Evolutionary conservation across 2,888 invertebrate genomes (phyloP), one percentile per base, ranked within the genome.

Genomic region (Meghimatium bilineatum): DNA sequence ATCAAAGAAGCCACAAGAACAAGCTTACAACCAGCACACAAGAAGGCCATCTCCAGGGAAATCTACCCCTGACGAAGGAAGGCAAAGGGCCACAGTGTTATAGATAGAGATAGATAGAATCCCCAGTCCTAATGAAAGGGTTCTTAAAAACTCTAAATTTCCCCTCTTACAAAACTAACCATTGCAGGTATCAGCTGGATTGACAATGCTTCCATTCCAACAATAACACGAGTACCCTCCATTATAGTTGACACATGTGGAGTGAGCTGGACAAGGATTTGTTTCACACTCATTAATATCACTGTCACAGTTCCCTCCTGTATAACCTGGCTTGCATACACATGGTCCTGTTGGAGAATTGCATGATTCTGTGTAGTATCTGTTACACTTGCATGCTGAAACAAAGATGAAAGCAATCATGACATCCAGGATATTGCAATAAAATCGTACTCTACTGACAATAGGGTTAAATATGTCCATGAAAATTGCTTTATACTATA

Each of bases 211-310:
- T 3, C 72, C 72, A 72, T 72, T 72, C 72, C 72, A 72, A n/a
- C 72, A 75, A 12, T 20, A 3, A 34, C 75, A 75, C 3, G 5
- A 20, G 44, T 56, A 75, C 0, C 34, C 32, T 10, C 75, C 56
- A 75, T 32, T 26, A 17, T 56, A 0, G 34, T 75, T 75, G 8
- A 8, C 6, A 23, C 75, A 75, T 26, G 10, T 34, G 32, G 75
- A 75, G 34, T 75, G 56, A 52, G 32, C 34, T 1, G 75, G 75
- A 17, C 75, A 75, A 52, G 75, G 52, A 75, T 56, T 56, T 52
- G 32, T 29, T 23, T 34, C 5, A 52, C 75, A 75, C 29, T 75
- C 75, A 60, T 75, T 23, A 2, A 75, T 32, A 56, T 75, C 52
- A 3, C 0, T 0, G 10, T 52, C 12, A 23, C 75, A 75, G 8